phyloP scores from a whole-genome alignment of 2,113 vertebrate species.

The Macroglossus sobrinus region DNA sequence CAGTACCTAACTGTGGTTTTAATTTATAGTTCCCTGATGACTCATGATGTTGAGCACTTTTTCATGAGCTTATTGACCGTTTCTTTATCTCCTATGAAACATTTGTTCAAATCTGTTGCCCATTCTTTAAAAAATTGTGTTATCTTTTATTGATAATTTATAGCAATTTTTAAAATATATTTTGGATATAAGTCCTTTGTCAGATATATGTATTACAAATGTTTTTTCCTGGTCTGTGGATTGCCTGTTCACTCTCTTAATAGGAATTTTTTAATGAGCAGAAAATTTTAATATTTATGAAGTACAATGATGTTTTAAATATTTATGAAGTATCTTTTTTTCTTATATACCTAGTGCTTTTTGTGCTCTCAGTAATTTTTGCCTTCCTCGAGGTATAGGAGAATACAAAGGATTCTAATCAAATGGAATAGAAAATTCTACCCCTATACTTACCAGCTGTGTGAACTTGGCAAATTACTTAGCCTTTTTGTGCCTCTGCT shows the following conservation, averaged over 20 bases:
- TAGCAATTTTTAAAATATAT: background rate
- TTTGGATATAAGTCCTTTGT: background rate
- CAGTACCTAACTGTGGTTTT: background rate
- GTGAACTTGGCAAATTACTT: background rate
- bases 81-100: background rate
- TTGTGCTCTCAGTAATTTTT: background rate
- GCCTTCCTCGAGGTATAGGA: background rate
- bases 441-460: background rate
- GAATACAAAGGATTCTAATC: background rate
- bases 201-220: background rate
- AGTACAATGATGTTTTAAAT: background rate
- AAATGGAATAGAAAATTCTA: background rate
- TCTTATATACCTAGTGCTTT: background rate
- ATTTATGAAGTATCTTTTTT: slow-evolving; percentile 14
- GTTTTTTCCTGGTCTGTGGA: background rate
- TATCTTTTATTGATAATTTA: background rate
- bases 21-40: background rate
- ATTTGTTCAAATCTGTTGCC: background rate
- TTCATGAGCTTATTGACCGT: background rate
- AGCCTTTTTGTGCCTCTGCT: background rate
- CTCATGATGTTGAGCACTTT: background rate
- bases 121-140: background rate
- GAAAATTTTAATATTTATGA: background rate
- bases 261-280: background rate
- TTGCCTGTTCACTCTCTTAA: background rate